Percentiles rank a stretch among this genome's conserved stretches.
Evolutionary conservation across 1,140 invertebrate genomes (phyloP).

Genomic region (Gonatopus flavifemur): DNA sequence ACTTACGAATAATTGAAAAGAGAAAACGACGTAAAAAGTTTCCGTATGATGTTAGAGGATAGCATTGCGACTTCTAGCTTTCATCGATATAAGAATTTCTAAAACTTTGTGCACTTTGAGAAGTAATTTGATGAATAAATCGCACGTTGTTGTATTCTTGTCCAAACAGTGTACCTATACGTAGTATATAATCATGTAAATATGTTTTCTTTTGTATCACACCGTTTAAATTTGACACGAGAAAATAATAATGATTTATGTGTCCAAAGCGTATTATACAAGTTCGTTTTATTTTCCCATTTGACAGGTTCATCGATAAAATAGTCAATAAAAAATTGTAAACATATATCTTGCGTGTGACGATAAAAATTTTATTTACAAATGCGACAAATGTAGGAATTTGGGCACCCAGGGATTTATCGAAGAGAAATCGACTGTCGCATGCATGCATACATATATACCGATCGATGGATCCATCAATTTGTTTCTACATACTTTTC

Average conservation of each 20-base stretch:
- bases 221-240: conserved; percentile 14
- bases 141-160: background rate
- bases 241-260: conserved; percentile 21
- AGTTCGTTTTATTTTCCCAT: conserved; percentile 1
- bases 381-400: conserved; percentile 58
- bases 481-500: conserved; percentile 9
- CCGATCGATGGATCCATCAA: conserved; percentile 13
- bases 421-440: conserved; percentile 34
- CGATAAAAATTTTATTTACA: conserved; percentile 60
- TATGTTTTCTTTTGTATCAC: conserved; percentile 30
- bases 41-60: no score
- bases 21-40: conserved; percentile 15
- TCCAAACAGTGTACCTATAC: background rate
- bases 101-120: no score
- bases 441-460: no score
- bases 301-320: background rate
- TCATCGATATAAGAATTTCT: no score
- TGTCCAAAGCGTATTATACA: conserved; percentile 8
- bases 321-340: background rate
- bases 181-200: conserved; percentile 15
- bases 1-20: conserved; percentile 12
- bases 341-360: conserved; percentile 35
- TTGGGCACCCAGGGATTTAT: conserved; percentile 46
- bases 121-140: no score
- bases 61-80: no score